Percentiles rank a stretch among this genome's conserved stretches.
Evolutionary conservation across 2,113 vertebrate genomes (phyloP).

Genomic region (Leucosticte australis): DNA sequence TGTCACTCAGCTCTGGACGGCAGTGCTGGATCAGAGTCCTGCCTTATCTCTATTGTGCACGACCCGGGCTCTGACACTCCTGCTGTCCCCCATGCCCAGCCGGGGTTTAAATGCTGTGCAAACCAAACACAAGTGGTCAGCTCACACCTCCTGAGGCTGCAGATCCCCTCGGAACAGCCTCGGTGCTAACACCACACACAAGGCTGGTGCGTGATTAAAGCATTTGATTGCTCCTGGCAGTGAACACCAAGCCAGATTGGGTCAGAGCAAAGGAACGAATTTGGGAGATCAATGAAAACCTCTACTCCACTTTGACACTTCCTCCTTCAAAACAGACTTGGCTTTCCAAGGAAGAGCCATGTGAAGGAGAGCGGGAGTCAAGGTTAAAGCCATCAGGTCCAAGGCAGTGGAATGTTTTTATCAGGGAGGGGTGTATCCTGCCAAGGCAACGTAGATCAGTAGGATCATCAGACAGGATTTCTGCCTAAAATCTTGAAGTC

Average conservation of each 20-base stretch:
- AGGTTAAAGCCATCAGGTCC: constrained; percentile 73
- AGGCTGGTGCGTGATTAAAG: background rate
- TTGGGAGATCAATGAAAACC: background rate
- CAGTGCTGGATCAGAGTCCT: constrained; percentile 56
- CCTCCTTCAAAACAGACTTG: background rate
- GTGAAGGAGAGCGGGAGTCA: constrained; percentile 66
- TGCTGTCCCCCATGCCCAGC: background rate
- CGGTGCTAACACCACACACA: background rate
- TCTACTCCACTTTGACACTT: background rate
- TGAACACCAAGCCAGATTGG: background rate
- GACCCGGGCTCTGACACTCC: background rate
- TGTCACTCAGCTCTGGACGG: constrained; percentile 2
- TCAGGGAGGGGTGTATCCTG: background rate
- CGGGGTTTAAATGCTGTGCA: background rate
- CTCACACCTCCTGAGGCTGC: background rate
- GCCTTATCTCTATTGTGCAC: background rate
- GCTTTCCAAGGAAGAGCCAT: constrained; percentile 58
- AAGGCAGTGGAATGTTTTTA: background rate
- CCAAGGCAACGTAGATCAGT: background rate
- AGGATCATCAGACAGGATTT: background rate
- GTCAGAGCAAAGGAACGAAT: background rate
- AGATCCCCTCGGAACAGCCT: background rate
- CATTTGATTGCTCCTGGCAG: background rate
- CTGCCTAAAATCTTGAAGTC: constrained; percentile 10
- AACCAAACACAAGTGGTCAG: background rate